Percentiles rank a stretch among this genome's conserved stretches.
These are phyloP conservation scores for Paraescarpia echinospica DNA, from an alignment of 1,140 invertebrate genomes.

Conservation along the genomic window DNA sequence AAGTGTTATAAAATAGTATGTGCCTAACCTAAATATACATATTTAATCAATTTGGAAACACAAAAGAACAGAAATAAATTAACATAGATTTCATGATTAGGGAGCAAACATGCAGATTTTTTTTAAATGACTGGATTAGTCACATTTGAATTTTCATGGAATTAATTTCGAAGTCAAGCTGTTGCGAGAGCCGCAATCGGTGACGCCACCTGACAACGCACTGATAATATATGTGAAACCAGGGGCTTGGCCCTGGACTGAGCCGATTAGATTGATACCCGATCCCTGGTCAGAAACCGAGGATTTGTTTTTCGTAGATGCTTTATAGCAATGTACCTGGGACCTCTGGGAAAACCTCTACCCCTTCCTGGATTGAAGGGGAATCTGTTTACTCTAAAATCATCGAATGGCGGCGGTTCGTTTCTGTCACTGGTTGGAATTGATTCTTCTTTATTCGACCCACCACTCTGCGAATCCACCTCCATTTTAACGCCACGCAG, in stretches of 20 bases:
- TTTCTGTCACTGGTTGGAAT: conserved; percentile 9
- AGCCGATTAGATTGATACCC: background rate
- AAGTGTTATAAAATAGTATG: no score
- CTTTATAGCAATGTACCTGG: conserved; percentile 13
- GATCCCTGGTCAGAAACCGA: background rate
- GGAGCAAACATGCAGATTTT: no score
- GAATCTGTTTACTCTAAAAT: conserved; percentile 24
- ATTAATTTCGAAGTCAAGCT: background rate
- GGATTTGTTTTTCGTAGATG: background rate
- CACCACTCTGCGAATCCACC: background rate
- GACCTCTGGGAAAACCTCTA: conserved; percentile 26
- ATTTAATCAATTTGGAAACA: no score
- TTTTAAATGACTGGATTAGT: no score
- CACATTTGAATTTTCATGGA: background rate
- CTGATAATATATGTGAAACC: background rate
- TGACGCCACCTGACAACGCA: background rate
- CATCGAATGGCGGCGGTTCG: conserved; percentile 9
- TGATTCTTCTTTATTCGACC: background rate
- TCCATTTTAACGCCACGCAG: background rate
- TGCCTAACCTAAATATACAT: no score
- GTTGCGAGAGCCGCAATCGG: background rate
- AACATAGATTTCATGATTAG: no score
- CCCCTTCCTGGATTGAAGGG: conserved; percentile 16
- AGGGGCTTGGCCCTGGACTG: background rate
- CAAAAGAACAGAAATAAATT: no score